These are phyloP conservation scores for Dromius quadrimaculatus DNA, from an alignment of 2,888 invertebrate species.

Conservation along the genomic window DNA sequence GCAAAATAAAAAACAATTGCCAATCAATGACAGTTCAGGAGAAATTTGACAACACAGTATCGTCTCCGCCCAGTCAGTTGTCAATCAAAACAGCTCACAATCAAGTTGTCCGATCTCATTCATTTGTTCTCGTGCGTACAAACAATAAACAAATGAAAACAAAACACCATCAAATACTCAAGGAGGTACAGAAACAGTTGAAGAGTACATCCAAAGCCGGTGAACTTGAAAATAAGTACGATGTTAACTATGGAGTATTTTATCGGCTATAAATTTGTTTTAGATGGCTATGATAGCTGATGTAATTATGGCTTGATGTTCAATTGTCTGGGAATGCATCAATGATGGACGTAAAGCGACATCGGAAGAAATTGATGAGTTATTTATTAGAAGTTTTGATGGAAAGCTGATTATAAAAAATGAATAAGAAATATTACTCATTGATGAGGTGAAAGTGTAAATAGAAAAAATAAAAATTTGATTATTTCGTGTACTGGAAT, in stretches of 20 bases:
- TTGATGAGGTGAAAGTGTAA: too few relatives aligned
- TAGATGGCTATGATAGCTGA: constrained; percentile 21
- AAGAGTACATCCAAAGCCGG: neutral
- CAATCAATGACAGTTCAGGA: too few relatives aligned
- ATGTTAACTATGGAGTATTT: neutral
- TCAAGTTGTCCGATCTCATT: constrained; percentile 12
- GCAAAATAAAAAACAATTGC: too few relatives aligned
- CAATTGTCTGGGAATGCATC: constrained; percentile 31
- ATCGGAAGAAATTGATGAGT: too few relatives aligned
- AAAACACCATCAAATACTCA: constrained; percentile 10
- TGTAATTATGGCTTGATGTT: constrained; percentile 7
- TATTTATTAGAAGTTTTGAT: neutral
- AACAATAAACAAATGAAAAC: constrained; percentile 21
- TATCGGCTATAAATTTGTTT: constrained; percentile 18
- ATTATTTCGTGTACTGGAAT: too few relatives aligned
- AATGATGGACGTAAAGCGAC: too few relatives aligned
- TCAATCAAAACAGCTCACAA: neutral
- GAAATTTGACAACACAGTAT: too few relatives aligned
- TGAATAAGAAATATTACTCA: too few relatives aligned
- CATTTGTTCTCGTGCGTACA: constrained; percentile 14
- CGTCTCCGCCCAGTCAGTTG: constrained; percentile 1
- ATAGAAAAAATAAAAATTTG: neutral
- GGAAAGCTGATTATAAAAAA: neutral
- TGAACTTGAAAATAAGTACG: too few relatives aligned
- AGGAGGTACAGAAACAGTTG: neutral